These are phyloP conservation scores for Ictidomys tridecemlineatus DNA, from an alignment of 2,113 vertebrate genomes.

Conservation along the genomic window DNA sequence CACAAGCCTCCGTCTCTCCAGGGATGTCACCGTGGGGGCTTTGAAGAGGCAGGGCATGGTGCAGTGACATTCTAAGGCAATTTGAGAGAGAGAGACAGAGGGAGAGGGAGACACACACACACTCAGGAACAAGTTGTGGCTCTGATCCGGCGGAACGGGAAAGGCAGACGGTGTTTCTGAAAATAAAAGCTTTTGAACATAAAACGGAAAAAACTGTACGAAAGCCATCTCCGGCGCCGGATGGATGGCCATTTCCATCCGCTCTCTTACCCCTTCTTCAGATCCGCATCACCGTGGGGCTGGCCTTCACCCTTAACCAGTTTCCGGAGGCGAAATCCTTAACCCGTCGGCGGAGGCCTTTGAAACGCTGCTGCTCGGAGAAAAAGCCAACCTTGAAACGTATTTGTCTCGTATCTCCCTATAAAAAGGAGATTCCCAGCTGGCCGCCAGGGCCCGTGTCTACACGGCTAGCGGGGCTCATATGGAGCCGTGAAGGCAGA, in stretches of 20 bases:
- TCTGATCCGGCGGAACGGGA: background rate
- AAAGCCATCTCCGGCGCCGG: background rate
- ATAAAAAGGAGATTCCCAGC: background rate
- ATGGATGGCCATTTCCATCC: constrained; percentile 15
- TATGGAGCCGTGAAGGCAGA: background rate
- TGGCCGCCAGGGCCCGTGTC: background rate
- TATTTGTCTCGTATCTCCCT: background rate
- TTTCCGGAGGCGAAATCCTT: background rate
- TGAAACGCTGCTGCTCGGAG: background rate
- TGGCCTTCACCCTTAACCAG: background rate
- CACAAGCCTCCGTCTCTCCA: background rate
- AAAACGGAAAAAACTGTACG: background rate
- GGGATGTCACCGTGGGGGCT: background rate
- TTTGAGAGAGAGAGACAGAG: background rate
- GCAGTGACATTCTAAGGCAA: background rate
- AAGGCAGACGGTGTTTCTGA: constrained; percentile 38
- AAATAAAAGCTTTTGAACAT: constrained; percentile 66
- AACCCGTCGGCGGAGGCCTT: background rate
- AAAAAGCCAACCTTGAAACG: background rate
- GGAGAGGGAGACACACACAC: no score
- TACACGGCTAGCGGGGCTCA: fast-evolving
- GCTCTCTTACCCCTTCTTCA: background rate
- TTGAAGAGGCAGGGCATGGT: constrained; percentile 25
- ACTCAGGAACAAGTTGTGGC: background rate
- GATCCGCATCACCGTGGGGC: background rate